Evolutionary conservation across 2,113 vertebrate genomes (phyloP).

Genomic region (Pachypanchax playfairii): DNA sequence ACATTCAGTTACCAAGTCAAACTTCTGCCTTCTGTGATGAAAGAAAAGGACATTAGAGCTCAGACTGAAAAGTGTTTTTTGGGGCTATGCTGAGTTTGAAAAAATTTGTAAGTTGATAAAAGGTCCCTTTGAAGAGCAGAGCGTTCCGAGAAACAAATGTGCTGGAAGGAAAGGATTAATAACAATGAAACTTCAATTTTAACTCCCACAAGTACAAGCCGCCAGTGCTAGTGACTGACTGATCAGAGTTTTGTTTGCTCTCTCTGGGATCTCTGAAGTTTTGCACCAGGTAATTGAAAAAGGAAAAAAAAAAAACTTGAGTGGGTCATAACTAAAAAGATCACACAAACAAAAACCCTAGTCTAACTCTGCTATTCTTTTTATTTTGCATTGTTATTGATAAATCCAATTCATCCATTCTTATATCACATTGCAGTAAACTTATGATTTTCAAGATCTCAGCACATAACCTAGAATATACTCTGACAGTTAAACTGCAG

Average conservation of each 20-base stretch:
- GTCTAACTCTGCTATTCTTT: background rate
- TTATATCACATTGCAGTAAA: slow-evolving; percentile 30
- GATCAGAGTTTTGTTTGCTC: slow-evolving; percentile 62
- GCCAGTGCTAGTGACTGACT: slow-evolving; percentile 52
- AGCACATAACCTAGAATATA: slow-evolving; percentile 11
- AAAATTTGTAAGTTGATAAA: slow-evolving; percentile 28
- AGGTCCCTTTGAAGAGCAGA: slow-evolving; percentile 42
- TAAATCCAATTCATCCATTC: slow-evolving; percentile 9
- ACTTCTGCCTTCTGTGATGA: slow-evolving; percentile 12
- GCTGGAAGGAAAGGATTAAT: slow-evolving; percentile 49
- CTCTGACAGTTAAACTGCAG: slow-evolving; percentile 36
- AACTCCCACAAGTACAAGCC: slow-evolving; percentile 49
- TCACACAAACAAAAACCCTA: slow-evolving; percentile 28
- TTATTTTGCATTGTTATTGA: slow-evolving; percentile 23
- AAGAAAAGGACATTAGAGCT: slow-evolving; percentile 17
- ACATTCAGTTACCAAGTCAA: slow-evolving; percentile 1
- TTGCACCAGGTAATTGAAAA: slow-evolving; percentile 56
- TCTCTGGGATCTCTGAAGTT: slow-evolving; percentile 49
- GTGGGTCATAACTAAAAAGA: slow-evolving; percentile 29
- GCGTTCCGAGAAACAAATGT: slow-evolving; percentile 24
- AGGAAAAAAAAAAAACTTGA: slow-evolving; percentile 37
- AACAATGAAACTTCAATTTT: slow-evolving; percentile 44
- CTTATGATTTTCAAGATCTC: slow-evolving; percentile 25
- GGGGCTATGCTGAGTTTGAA: slow-evolving; percentile 25
- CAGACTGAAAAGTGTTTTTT: slow-evolving; percentile 14